Conservation (phyloP, 2,888 invertebrate genomes). For the Abrostola tripartita region DNA sequence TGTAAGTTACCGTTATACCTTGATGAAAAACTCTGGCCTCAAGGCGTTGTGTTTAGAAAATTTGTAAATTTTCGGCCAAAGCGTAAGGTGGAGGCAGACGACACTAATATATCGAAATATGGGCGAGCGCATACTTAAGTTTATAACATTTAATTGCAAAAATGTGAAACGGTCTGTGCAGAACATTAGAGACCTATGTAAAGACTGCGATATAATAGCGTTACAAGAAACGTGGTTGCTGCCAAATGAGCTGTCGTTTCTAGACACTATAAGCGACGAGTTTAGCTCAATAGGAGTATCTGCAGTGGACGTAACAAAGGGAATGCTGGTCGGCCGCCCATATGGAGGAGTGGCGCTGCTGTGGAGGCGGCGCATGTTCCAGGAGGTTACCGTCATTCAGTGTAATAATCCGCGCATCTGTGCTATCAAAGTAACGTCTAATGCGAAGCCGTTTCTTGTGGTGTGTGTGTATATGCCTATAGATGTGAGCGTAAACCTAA, state of each 20-base stretch:
- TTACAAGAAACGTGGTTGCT: too few species aligned
- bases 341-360: conserved; percentile 8
- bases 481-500: background rate
- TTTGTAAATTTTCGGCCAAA: conserved; percentile 7
- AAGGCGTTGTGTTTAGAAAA: conserved; percentile 16
- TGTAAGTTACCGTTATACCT: conserved; percentile 12
- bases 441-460: background rate
- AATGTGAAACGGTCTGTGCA: conserved; percentile 21
- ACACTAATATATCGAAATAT: conserved; percentile 4
- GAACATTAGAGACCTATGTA: conserved; percentile 4
- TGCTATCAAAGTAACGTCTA: background rate
- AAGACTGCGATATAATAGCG: conserved; percentile 1
- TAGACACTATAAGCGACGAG: conserved; percentile 4
- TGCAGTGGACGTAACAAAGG: conserved; percentile 10
- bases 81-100: background rate
- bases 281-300: conserved; percentile 10
- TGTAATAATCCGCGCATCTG: background rate
- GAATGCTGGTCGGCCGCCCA: conserved; percentile 2
- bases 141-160: conserved; percentile 12
- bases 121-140: background rate
- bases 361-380: background rate
- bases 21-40: conserved; percentile 17
- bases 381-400: background rate
- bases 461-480: conserved; percentile 7
- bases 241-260: conserved; percentile 11